Percentiles rank a stretch among this genome's conserved stretches.
Conservation (phyloP, 2,113 vertebrate genomes). For the Cyanoramphus novaezelandiae region DNA sequence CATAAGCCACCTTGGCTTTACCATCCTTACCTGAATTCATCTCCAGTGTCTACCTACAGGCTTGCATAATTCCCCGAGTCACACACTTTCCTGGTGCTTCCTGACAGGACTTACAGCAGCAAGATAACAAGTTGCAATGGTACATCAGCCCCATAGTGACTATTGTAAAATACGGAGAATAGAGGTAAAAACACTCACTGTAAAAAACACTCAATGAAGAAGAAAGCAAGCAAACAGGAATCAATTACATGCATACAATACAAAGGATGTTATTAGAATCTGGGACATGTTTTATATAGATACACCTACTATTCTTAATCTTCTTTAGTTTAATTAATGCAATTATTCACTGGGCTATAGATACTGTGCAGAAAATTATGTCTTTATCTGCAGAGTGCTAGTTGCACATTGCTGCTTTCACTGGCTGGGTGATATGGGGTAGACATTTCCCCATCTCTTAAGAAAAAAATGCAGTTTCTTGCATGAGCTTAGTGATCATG, state of each 20-base stretch:
- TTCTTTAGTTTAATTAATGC: neutral
- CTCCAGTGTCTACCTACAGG: neutral
- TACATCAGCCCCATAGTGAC: neutral
- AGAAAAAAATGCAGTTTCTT: neutral
- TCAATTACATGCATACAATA: neutral
- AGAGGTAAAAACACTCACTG: neutral
- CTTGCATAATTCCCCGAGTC: neutral
- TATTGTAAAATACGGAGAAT: neutral
- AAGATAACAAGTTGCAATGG: neutral
- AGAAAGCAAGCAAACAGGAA: neutral
- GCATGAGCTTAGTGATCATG: neutral
- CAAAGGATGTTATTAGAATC: neutral
- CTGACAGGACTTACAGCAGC: neutral
- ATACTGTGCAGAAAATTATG: neutral
- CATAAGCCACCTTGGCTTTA: neutral
- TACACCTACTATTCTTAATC: neutral
- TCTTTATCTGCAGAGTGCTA: neutral
- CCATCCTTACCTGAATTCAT: neutral
- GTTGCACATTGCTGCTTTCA: neutral
- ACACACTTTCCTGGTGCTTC: accelerated
- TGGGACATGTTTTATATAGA: neutral
- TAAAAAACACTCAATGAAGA: neutral
- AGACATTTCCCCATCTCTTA: neutral
- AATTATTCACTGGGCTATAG: neutral
- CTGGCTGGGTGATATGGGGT: neutral